Evolutionary conservation across 2,113 vertebrate species (phyloP).

Genomic region (Furnarius figulus): DNA sequence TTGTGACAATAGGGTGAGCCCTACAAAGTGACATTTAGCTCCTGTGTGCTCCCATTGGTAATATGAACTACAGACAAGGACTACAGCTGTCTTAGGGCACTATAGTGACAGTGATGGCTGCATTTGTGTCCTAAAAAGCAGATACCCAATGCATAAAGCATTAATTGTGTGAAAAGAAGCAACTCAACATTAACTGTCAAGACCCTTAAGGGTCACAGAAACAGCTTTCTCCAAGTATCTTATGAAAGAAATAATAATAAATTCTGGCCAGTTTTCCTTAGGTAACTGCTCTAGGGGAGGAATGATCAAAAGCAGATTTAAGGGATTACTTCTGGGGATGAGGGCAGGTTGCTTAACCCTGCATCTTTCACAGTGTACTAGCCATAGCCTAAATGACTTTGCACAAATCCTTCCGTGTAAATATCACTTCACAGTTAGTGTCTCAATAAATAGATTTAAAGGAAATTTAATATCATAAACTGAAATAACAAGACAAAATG

Average conservation of each 20-base stretch:
- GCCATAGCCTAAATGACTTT: not conserved
- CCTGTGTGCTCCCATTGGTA: not conserved
- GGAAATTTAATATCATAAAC: not conserved
- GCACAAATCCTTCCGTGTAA: conserved; percentile 9
- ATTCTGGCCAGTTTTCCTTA: not conserved
- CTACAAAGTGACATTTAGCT: not conserved
- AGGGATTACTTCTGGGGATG: not conserved
- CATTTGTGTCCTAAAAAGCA: not conserved
- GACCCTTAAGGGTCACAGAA: not conserved
- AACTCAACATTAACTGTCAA: not conserved
- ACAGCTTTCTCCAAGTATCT: not conserved
- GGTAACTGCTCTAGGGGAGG: not conserved
- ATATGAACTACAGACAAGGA: not conserved
- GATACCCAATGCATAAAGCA: not conserved
- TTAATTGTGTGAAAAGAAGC: not conserved
- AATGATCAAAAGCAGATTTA: not conserved
- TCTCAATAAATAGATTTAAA: not conserved
- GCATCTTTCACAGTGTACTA: not conserved
- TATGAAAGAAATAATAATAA: not conserved
- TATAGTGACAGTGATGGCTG: fast-evolving
- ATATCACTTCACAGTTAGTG: not conserved
- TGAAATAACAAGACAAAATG: not conserved
- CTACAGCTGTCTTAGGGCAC: not conserved
- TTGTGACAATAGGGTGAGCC: not conserved
- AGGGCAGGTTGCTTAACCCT: not conserved